Conservation (phyloP, 2,113 vertebrate species). For the Semicossyphus pulcher region DNA sequence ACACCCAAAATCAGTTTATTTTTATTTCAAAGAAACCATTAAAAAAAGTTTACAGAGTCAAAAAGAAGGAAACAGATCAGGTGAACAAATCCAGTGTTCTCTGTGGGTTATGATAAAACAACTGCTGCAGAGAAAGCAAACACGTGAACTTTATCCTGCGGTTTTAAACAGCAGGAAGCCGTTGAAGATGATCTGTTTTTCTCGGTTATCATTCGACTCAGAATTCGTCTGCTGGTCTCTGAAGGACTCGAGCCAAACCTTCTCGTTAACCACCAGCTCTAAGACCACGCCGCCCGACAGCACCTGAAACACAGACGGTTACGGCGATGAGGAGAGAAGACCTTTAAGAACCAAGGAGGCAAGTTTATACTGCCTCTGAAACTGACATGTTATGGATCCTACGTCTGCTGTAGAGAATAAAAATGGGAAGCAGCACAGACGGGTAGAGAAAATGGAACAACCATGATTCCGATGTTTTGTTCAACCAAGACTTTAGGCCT, state of each 20-base stretch:
- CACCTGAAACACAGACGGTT: conserved; percentile 49
- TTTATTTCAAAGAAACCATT: background rate
- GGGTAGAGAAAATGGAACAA: too few species aligned
- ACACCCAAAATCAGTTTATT: background rate
- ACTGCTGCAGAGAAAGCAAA: too few species aligned
- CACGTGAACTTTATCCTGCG: background rate
- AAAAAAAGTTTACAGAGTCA: background rate
- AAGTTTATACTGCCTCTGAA: too few species aligned
- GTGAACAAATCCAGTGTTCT: background rate
- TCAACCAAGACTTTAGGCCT: too few species aligned
- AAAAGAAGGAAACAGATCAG: background rate
- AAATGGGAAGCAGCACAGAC: too few species aligned
- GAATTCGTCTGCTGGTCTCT: rapidly evolving
- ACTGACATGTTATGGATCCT: too few species aligned
- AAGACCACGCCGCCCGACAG: conserved; percentile 62
- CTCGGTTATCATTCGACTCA: rapidly evolving
- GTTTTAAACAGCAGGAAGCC: conserved; percentile 64
- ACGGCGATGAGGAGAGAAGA: background rate
- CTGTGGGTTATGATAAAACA: background rate
- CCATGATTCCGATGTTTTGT: too few species aligned
- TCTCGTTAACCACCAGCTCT: conserved; percentile 6
- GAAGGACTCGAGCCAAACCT: conserved; percentile 63
- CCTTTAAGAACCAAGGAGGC: too few species aligned
- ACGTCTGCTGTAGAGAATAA: too few species aligned
- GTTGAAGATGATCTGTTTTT: conserved; percentile 63